Evolutionary conservation across 1,140 invertebrate genomes (phyloP).

Genomic region (Octopus bimaculoides): DNA sequence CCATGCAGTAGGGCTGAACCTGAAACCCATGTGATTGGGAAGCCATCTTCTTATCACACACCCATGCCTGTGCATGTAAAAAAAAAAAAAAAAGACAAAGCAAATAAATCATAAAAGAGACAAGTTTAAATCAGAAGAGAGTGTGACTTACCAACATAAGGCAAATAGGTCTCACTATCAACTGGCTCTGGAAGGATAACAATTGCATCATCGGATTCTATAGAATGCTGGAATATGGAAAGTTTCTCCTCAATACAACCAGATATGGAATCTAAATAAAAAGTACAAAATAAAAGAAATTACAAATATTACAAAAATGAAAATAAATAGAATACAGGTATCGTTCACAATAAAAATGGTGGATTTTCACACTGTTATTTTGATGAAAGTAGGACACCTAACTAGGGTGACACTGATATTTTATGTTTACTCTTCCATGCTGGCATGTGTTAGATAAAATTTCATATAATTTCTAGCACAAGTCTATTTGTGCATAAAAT

Average conservation of each 20-base stretch:
- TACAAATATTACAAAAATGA: no score
- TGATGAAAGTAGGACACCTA: no score
- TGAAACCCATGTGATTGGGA: not conserved
- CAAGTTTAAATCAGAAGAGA: not conserved
- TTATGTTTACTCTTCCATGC: no score
- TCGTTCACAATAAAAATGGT: no score
- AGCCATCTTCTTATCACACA: no score
- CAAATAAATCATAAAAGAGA: not conserved
- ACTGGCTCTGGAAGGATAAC: conserved; percentile 62
- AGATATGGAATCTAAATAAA: conserved; percentile 50
- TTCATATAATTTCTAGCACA: no score
- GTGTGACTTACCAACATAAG: conserved; percentile 66
- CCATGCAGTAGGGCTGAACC: not conserved
- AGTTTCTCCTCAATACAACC: conserved; percentile 68
- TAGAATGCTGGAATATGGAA: conserved; percentile 63
- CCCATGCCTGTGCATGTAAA: no score
- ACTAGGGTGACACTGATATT: no score
- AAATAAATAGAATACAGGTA: no score
- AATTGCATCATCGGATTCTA: conserved; percentile 68
- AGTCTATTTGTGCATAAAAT: no score
- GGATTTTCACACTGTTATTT: no score
- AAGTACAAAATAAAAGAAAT: not conserved
- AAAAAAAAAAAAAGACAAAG: not conserved
- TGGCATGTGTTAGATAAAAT: no score
- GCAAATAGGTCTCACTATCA: conserved; percentile 62